A percentile compares a stretch with the other conserved stretches of the same genome.
Conservation (phyloP, 2,888 invertebrate genomes). For the Tryphoninae sp. region DNA sequence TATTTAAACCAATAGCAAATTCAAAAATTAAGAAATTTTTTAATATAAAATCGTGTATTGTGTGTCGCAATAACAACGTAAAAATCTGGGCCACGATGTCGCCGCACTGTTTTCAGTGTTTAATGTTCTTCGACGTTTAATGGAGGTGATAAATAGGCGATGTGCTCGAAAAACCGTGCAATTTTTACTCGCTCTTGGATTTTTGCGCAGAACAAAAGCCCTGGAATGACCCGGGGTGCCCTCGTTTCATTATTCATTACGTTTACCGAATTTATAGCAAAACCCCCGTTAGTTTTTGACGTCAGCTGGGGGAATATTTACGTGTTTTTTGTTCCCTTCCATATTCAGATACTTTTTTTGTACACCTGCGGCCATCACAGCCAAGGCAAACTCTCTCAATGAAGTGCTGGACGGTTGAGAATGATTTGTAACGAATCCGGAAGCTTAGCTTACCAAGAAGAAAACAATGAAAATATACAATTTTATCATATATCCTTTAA, state of each 20-base stretch:
- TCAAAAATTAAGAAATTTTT: too few relatives aligned
- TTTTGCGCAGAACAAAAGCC: constrained; percentile 10
- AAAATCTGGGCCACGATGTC: neutral
- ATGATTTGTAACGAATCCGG: constrained; percentile 16
- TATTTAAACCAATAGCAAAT: too few relatives aligned
- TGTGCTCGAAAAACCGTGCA: constrained; percentile 13
- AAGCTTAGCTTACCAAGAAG: neutral
- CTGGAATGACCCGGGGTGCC: neutral
- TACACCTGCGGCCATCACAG: neutral
- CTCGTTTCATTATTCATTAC: constrained; percentile 43
- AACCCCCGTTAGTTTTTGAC: constrained; percentile 19
- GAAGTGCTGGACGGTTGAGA: constrained; percentile 6
- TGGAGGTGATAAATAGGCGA: constrained; percentile 40
- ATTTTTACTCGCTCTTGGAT: constrained; percentile 23
- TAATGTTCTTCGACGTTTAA: constrained; percentile 17
- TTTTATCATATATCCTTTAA: neutral
- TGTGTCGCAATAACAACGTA: too few relatives aligned
- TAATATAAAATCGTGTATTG: too few relatives aligned
- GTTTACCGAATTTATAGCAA: constrained; percentile 30
- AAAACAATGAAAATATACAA: neutral
- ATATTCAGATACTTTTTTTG: constrained; percentile 35
- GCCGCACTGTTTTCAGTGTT: constrained; percentile 9
- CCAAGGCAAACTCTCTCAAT: neutral
- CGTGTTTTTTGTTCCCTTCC: neutral
- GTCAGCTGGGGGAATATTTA: neutral